Evolutionary conservation across 2,113 vertebrate genomes (phyloP), one percentile per base, ranked within the genome.

Genomic region (Lethenteron camtschaticum): DNA sequence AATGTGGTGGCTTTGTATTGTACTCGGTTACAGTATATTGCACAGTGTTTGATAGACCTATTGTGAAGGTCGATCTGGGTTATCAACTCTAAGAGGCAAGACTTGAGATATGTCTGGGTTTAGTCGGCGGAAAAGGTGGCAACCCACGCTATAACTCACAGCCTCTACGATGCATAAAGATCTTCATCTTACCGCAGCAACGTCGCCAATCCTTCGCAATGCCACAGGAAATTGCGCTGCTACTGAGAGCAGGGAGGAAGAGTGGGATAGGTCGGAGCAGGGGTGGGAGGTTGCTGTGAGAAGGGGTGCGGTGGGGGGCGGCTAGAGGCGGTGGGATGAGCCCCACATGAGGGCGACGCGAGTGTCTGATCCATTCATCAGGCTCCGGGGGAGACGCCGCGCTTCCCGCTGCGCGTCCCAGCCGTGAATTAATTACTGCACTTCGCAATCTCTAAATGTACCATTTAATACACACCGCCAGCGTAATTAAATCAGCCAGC

Each of bases 391-490:
- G 63, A 66, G 63, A n/a, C n/a, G n/a, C n/a, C n/a, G n/a, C n/a
- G 63, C n/a, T n/a, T 9, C 63, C n/a, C 24, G 63, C 63, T 66
- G 63, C n/a, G 63, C n/a, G n/a, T 20, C 63, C n/a, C 63, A 66
- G 63, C 63, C 63, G 63, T 66, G 63, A 66, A 66, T 66, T 66
- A 66, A 66, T 66, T 66, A 66, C 63, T 66, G n/a, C 63, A 66
- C 63, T 66, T 66, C 24, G 63, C 63, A 66, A 66, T 66, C 63
- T 66, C 63, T 66, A 66, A 66, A 66, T 66, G 63, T 20, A 66
- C 63, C 24, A 66, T 20, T 66, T 66, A 66, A 66, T 66, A 66
- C 63, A 24, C 63, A 66, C 63, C 63, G 24, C 63, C 24, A 24
- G n/a, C 63, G 24, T 9, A 66, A 66, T 66, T 66, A 66, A 66